These are phyloP conservation scores for Encarsia formosa DNA, from an alignment of 2,888 invertebrate species.

Conservation along the genomic window DNA sequence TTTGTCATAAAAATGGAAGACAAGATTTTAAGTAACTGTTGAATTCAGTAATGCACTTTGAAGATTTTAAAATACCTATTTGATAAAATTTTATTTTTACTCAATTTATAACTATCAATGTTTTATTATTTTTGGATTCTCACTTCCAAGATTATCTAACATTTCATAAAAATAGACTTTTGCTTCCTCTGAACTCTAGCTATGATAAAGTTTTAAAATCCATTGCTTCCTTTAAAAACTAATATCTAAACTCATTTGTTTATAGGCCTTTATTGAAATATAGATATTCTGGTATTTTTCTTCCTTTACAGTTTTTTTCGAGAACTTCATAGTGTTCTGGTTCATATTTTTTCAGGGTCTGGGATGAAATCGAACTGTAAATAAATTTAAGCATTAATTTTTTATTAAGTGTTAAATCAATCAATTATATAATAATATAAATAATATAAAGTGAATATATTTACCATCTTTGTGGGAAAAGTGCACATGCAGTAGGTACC, in stretches of 20 bases:
- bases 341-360: constrained; percentile 70
- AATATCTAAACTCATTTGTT: constrained; percentile 35
- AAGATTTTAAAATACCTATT: no score
- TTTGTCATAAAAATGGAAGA: constrained; percentile 17
- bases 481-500: constrained; percentile 82
- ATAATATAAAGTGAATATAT: constrained; percentile 31
- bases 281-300: constrained; percentile 65
- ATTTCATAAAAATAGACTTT: constrained; percentile 22
- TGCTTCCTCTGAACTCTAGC: constrained; percentile 18
- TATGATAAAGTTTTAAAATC: constrained; percentile 14
- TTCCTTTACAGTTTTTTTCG: constrained; percentile 60
- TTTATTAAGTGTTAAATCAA: background rate
- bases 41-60: constrained; percentile 5
- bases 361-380: constrained; percentile 66
- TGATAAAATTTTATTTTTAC: constrained; percentile 7
- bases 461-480: constrained; percentile 84
- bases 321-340: constrained; percentile 69
- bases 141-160: constrained; percentile 1
- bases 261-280: constrained; percentile 90
- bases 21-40: constrained; percentile 15
- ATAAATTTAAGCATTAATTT: constrained; percentile 48
- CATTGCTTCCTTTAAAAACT: constrained; percentile 19
- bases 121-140: background rate
- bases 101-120: constrained; percentile 1
- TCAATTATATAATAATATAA: background rate